phyloP scores from a whole-genome alignment of 2,888 invertebrate genomes.

The Anagyrus pseudococci region DNA sequence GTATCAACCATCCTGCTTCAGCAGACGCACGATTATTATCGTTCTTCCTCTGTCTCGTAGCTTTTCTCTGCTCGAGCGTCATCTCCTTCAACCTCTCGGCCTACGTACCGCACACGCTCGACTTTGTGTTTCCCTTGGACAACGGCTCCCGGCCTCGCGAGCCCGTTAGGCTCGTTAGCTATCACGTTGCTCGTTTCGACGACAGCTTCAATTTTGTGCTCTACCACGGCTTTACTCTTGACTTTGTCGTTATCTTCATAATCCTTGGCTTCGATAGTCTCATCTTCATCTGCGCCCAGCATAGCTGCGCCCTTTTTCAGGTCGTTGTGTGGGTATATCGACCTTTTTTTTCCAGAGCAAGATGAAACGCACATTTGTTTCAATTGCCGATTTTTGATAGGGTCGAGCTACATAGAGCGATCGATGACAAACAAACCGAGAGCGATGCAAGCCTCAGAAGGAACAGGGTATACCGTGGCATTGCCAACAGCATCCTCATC shows the following conservation, averaged over 20 bases:
- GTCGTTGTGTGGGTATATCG: slow-evolving; percentile 12
- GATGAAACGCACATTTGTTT: neutral
- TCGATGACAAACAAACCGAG: too few species aligned
- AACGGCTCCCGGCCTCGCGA: slow-evolving; percentile 14
- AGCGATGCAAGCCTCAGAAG: too few species aligned
- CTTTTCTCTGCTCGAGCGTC: slow-evolving; percentile 3
- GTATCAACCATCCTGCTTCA: too few species aligned
- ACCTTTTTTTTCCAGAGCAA: neutral
- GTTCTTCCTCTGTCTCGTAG: slow-evolving; percentile 8
- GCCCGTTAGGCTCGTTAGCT: neutral
- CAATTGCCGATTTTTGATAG: too few species aligned
- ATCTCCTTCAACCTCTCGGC: slow-evolving; percentile 1
- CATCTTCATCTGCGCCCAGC: slow-evolving; percentile 11
- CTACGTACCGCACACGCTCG: slow-evolving; percentile 10
- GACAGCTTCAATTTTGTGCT: slow-evolving; percentile 8
- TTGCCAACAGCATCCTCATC: too few species aligned
- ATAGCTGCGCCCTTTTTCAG: slow-evolving; percentile 22
- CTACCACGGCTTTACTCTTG: slow-evolving; percentile 10
- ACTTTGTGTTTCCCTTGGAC: slow-evolving; percentile 11
- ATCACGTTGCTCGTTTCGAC: slow-evolving; percentile 8
- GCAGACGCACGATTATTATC: too few species aligned
- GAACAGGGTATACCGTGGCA: too few species aligned
- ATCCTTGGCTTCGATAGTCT: slow-evolving; percentile 22
- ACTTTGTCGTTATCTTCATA: slow-evolving; percentile 1
- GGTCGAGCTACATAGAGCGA: too few species aligned